phyloP scores from a whole-genome alignment of 2,797 vertebrate genomes.

The Takifugu rubripes region DNA sequence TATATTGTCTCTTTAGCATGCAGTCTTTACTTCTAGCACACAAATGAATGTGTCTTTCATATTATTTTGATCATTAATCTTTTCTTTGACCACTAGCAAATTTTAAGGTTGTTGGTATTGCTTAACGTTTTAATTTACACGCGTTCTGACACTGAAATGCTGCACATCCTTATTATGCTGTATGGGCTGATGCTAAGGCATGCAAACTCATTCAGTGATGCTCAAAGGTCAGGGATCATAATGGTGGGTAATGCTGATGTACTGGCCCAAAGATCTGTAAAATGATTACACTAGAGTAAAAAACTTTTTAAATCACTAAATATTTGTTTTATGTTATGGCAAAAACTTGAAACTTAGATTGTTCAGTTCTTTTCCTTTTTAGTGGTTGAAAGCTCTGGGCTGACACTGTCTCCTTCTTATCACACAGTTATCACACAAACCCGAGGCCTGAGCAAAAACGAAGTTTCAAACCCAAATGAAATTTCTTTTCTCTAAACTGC shows the following conservation, averaged over 20 bases:
- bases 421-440: neutral
- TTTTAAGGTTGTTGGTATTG: too few relatives aligned
- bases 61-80: too few relatives aligned
- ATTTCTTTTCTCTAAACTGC: slow-evolving; percentile 13
- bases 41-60: too few relatives aligned
- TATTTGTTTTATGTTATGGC: slow-evolving; percentile 2
- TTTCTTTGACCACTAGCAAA: too few relatives aligned
- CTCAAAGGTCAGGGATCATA: neutral
- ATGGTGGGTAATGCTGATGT: neutral
- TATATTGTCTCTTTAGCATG: too few relatives aligned
- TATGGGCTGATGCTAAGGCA: too few relatives aligned
- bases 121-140: too few relatives aligned
- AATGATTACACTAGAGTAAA: neutral
- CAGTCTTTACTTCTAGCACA: too few relatives aligned
- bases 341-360: neutral
- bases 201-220: neutral
- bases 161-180: too few relatives aligned
- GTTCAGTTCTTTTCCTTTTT: slow-evolving; percentile 1
- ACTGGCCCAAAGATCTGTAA: neutral
- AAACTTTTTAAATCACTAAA: neutral
- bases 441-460: slow-evolving; percentile 18
- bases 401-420: slow-evolving; percentile 15
- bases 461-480: slow-evolving; percentile 21
- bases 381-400: slow-evolving; percentile 1
- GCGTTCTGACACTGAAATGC: too few relatives aligned